A percentile compares a stretch with the other conserved stretches of the same genome.
These are phyloP conservation scores for Cenopis cana DNA, from an alignment of 2,888 invertebrate genomes.

Conservation along the genomic window DNA sequence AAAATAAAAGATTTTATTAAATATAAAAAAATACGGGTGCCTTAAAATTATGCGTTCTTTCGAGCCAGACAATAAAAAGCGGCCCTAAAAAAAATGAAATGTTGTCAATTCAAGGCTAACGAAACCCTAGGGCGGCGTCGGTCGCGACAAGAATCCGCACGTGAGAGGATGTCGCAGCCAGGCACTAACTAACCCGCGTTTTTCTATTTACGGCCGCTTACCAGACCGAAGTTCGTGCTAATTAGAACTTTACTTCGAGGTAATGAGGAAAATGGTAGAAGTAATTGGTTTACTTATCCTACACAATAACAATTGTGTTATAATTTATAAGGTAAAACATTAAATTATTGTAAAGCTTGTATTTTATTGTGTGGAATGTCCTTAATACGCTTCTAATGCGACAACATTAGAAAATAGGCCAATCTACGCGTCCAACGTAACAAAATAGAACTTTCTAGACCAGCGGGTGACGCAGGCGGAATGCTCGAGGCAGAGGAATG, in stretches of 20 bases:
- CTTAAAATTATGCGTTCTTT: no score
- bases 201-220: conserved; percentile 20
- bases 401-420: conserved; percentile 5
- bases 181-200: conserved; percentile 2
- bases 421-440: background rate
- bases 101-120: no score
- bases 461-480: conserved; percentile 27
- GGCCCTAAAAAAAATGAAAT: no score
- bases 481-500: conserved; percentile 37
- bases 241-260: conserved; percentile 28
- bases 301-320: background rate
- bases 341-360: background rate
- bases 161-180: conserved; percentile 23
- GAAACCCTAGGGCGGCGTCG: background rate
- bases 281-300: conserved; percentile 1
- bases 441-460: conserved; percentile 29
- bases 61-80: no score
- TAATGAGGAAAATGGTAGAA: conserved; percentile 17
- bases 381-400: background rate
- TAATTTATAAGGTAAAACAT: background rate
- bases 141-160: conserved; percentile 16
- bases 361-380: background rate
- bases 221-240: conserved; percentile 25
- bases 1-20: no score
- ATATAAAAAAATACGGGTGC: no score